These are phyloP conservation scores for Xestia rhomboidea DNA, from an alignment of 2,888 invertebrate species.

Conservation along the genomic window DNA sequence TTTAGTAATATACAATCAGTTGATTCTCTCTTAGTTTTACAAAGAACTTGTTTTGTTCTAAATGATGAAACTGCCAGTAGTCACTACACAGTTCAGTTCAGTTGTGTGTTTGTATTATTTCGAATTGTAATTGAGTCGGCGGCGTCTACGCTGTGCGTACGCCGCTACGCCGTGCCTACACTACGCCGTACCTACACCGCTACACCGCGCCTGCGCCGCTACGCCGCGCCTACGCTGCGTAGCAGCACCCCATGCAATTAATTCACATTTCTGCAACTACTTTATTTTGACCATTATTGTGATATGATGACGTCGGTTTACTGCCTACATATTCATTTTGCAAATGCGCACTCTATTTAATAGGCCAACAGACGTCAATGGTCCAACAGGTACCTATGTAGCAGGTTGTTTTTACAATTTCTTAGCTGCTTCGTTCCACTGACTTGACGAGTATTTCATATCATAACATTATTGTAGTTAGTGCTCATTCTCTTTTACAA, in stretches of 20 bases:
- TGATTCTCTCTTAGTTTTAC: not conserved
- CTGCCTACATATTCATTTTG: conserved; percentile 32
- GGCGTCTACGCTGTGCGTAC: not conserved
- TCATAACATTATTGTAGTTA: conserved; percentile 4
- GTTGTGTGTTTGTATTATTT: not conserved
- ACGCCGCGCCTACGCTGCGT: conserved; percentile 14
- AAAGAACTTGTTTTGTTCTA: not conserved
- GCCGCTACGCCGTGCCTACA: too few species aligned
- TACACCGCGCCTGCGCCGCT: not conserved
- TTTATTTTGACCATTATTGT: conserved; percentile 26
- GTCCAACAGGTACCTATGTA: conserved; percentile 22
- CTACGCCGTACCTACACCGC: not conserved
- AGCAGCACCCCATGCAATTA: not conserved
- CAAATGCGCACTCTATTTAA: conserved; percentile 33
- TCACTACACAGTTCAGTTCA: too few species aligned
- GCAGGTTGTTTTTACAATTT: conserved; percentile 30
- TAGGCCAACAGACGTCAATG: conserved; percentile 31
- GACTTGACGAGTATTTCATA: not conserved
- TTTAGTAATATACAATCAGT: not conserved
- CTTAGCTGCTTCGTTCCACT: not conserved
- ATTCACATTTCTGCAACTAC: not conserved
- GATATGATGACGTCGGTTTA: not conserved
- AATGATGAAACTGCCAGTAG: not conserved
- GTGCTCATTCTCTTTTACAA: not conserved
- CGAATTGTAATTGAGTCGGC: not conserved